A percentile compares a stretch with the other conserved stretches of the same genome.
Conservation (phyloP, 2,888 invertebrate genomes). For the Xestia sexstrigata region DNA sequence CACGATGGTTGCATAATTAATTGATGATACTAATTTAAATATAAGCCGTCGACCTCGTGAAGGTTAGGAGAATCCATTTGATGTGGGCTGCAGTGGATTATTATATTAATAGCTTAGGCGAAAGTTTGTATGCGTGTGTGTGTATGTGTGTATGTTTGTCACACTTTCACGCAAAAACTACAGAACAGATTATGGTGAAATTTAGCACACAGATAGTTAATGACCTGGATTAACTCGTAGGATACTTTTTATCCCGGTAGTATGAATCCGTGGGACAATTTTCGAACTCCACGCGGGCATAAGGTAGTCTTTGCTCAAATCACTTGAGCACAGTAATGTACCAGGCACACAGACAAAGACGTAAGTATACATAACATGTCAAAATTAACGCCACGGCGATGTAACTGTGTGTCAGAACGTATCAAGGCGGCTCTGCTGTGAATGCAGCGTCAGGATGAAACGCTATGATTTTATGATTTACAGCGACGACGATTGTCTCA, state of each 20-base stretch:
- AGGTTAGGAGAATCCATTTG: background rate
- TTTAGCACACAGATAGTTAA: too few relatives aligned
- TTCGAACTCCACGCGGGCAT: too few relatives aligned
- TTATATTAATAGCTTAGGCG: background rate
- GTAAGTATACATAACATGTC: background rate
- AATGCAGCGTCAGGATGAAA: conserved; percentile 24
- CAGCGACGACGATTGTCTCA: background rate
- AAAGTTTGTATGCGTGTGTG: too few relatives aligned
- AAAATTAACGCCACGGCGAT: conserved; percentile 7
- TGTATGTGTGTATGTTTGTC: too few relatives aligned
- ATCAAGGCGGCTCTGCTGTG: background rate
- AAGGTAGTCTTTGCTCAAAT: too few relatives aligned
- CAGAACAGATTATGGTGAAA: too few relatives aligned
- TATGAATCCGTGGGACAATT: too few relatives aligned
- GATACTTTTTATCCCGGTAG: too few relatives aligned
- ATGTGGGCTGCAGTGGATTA: background rate
- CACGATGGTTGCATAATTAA: background rate
- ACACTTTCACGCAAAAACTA: too few relatives aligned
- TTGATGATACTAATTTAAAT: background rate
- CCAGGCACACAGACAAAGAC: background rate
- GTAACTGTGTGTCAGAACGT: conserved; percentile 21
- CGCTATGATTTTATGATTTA: conserved; percentile 54
- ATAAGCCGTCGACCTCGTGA: background rate
- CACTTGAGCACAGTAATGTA: background rate
- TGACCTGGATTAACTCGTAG: too few relatives aligned